A percentile compares a stretch with the other conserved stretches of the same genome.
Conservation (phyloP, 2,797 vertebrate species). For the Pangasius mekongensis region DNA sequence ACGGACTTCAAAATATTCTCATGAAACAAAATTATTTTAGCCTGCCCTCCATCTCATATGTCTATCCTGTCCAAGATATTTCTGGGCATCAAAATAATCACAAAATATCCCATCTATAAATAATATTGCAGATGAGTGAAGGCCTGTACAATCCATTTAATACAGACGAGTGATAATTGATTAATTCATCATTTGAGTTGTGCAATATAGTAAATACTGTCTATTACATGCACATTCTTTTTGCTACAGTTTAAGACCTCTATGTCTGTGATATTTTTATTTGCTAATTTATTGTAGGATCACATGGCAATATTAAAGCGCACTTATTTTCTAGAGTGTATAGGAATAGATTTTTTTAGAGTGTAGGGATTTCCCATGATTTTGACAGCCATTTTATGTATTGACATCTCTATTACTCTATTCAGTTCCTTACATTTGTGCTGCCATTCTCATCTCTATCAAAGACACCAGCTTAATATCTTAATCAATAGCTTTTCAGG, state of each 20-base stretch:
- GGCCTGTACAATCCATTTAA: not conserved
- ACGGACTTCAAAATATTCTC: not conserved
- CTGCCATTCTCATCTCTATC: conserved; percentile 50
- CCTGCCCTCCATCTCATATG: not conserved
- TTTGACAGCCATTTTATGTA: conserved; percentile 52
- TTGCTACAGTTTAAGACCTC: not conserved
- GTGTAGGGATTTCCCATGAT: conserved; percentile 26
- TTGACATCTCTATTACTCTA: conserved; percentile 52
- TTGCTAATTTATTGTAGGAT: not conserved
- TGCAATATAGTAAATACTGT: not conserved
- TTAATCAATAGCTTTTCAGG: conserved; percentile 78
- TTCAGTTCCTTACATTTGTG: conserved; percentile 62
- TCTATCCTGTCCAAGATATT: not conserved
- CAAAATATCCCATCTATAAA: not conserved
- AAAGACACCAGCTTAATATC: conserved; percentile 63
- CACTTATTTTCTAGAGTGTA: not conserved
- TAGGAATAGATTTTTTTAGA: not conserved
- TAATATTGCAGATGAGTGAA: not conserved
- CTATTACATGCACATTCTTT: not conserved
- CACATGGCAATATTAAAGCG: not conserved
- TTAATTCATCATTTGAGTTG: not conserved
- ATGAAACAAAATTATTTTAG: not conserved
- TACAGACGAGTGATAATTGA: not conserved
- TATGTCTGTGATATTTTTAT: not conserved
- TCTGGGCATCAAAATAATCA: not conserved